These are phyloP conservation scores for Stichodactyla mertensii DNA, from an alignment of 64 coral and sea anemone genomes.

Conservation along the genomic window DNA sequence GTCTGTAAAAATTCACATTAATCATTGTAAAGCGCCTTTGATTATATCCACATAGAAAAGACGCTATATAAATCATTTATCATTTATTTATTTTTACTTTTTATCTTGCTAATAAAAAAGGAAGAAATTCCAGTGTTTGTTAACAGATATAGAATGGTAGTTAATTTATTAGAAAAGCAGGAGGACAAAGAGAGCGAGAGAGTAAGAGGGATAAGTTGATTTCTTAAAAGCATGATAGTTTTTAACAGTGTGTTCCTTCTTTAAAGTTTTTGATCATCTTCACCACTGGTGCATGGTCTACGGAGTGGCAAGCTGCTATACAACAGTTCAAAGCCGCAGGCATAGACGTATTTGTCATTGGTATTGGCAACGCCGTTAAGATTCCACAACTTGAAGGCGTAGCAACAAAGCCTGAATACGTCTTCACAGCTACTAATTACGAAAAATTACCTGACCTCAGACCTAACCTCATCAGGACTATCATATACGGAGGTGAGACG, in stretches of 20 bases:
- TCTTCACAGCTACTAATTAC: slow-evolving; percentile 35
- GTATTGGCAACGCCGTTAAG: slow-evolving; percentile 30
- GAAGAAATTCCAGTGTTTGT: no score
- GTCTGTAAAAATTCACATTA: no score
- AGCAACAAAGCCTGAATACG: slow-evolving; percentile 36
- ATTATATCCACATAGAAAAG: no score
- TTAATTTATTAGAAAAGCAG: no score
- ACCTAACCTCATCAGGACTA: slow-evolving; percentile 55
- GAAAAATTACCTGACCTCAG: background rate
- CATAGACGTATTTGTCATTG: slow-evolving; percentile 51
- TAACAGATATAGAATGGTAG: no score
- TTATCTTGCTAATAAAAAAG: no score
- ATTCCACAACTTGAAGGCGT: slow-evolving; percentile 35
- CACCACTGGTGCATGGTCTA: slow-evolving; percentile 29
- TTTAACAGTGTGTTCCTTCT: background rate
- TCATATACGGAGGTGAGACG: slow-evolving; percentile 57
- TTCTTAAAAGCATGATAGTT: background rate
- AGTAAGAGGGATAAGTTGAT: slow-evolving; percentile 38
- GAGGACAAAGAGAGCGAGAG: background rate
- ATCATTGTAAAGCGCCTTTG: no score
- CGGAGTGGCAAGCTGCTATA: slow-evolving; percentile 31
- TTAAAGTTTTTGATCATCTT: slow-evolving; percentile 48
- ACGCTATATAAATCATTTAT: no score
- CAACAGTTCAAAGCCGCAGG: slow-evolving; percentile 30
- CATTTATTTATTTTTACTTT: no score